Percentiles rank a stretch among this genome's conserved stretches.
Conservation (phyloP, 2,113 vertebrate species). For the Psittacara wagleri region DNA sequence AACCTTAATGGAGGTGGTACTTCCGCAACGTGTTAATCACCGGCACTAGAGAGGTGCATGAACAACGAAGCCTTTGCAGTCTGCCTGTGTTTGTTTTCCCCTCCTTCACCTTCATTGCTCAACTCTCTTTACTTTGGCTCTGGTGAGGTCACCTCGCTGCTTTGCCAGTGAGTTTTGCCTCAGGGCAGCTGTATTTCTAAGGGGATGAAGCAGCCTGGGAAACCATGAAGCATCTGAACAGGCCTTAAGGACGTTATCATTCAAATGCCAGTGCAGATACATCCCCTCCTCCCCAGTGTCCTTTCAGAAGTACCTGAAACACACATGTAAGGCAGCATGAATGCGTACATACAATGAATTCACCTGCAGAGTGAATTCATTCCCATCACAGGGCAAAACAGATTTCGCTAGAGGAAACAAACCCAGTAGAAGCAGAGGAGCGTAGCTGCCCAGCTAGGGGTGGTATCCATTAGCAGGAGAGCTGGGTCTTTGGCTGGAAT, state of each 20-base stretch:
- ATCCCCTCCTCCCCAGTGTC: accelerated
- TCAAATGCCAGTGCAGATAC: not conserved
- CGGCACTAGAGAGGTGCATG: not conserved
- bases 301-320: not conserved
- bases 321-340: accelerated
- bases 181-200: not conserved
- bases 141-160: not conserved
- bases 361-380: not conserved
- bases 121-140: not conserved
- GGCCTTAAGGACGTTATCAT: not conserved
- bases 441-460: not conserved
- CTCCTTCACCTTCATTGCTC: not conserved
- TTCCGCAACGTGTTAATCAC: accelerated
- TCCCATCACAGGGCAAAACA: not conserved
- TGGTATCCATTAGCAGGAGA: not conserved
- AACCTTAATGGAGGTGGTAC: accelerated
- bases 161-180: not conserved
- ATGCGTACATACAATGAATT: not conserved
- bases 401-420: not conserved
- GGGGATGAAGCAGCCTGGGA: not conserved
- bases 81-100: not conserved
- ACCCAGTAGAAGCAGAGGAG: not conserved
- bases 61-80: not conserved
- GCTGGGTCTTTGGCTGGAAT: not conserved
- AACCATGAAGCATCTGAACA: not conserved